phyloP scores from a whole-genome alignment of 2,113 vertebrate genomes.

The Eulemur macaco region DNA sequence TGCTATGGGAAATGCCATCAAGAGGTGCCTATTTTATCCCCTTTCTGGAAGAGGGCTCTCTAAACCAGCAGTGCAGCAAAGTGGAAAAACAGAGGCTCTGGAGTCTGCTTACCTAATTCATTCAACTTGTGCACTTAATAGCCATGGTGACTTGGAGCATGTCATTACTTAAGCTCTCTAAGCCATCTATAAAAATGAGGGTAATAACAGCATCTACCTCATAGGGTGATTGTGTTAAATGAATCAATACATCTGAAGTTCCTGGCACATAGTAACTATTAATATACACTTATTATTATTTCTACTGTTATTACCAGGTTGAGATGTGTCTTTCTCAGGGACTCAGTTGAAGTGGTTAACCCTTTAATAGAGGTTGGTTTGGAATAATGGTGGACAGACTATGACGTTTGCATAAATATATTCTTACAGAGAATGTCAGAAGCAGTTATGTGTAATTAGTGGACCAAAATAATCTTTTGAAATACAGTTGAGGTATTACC shows the following conservation, averaged over 20 bases:
- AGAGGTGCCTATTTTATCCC: rapidly evolving
- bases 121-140: neutral
- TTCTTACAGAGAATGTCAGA: neutral
- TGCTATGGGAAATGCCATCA: neutral
- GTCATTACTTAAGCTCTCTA: neutral
- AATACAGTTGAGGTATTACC: slow-evolving; percentile 33
- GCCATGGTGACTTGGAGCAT: neutral
- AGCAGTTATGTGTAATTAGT: slow-evolving; percentile 36
- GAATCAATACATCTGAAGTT: neutral
- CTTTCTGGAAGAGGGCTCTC: rapidly evolving
- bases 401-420: neutral
- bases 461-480: slow-evolving; percentile 37
- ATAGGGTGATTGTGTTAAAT: neutral
- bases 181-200: neutral
- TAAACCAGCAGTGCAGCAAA: neutral
- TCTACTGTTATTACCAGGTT: neutral
- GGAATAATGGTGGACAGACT: neutral
- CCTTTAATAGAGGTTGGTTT: slow-evolving; percentile 12
- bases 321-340: no score
- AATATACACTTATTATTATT: neutral
- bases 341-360: slow-evolving; percentile 34
- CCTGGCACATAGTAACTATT: neutral
- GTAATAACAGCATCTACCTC: neutral
- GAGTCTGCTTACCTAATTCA: neutral
- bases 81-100: neutral